phyloP scores from a whole-genome alignment of 2,888 invertebrate genomes.

The Proisotoma minuta region DNA sequence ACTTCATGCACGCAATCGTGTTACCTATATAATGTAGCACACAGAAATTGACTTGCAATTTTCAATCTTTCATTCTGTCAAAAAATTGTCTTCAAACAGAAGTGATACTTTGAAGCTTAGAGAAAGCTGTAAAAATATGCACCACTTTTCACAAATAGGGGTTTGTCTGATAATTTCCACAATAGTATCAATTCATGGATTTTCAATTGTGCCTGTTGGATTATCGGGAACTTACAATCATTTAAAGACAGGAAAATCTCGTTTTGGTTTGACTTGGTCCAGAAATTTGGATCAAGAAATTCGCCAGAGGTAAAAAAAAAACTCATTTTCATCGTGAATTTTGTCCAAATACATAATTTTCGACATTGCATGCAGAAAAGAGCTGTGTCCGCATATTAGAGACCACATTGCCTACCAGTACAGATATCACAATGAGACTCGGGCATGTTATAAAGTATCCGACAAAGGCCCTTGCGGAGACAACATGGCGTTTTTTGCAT shows the following conservation, averaged over 20 bases:
- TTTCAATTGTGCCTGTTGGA: constrained; percentile 31
- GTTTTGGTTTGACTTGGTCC: constrained; percentile 35
- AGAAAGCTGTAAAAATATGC: too few species aligned
- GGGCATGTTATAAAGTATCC: constrained; percentile 30
- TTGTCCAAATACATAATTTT: neutral
- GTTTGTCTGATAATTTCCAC: neutral
- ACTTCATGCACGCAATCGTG: too few species aligned
- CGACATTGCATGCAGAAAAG: constrained; percentile 21
- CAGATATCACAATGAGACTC: constrained; percentile 31
- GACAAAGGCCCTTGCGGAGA: constrained; percentile 36
- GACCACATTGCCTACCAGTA: constrained; percentile 30
- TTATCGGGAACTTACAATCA: constrained; percentile 34
- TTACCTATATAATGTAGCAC: too few species aligned
- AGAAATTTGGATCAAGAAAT: constrained; percentile 35
- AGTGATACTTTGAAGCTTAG: too few species aligned
- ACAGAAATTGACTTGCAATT: too few species aligned
- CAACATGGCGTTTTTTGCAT: constrained; percentile 39
- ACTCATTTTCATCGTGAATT: too few species aligned
- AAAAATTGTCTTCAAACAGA: too few species aligned
- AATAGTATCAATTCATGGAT: constrained; percentile 17
- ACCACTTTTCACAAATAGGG: too few species aligned
- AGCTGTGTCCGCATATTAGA: constrained; percentile 26
- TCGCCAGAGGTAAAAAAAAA: constrained; percentile 13
- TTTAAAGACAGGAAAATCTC: constrained; percentile 34
- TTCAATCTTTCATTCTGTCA: too few species aligned